These are phyloP conservation scores for Physeter macrocephalus DNA, from an alignment of 2,113 vertebrate genomes.

Conservation along the genomic window DNA sequence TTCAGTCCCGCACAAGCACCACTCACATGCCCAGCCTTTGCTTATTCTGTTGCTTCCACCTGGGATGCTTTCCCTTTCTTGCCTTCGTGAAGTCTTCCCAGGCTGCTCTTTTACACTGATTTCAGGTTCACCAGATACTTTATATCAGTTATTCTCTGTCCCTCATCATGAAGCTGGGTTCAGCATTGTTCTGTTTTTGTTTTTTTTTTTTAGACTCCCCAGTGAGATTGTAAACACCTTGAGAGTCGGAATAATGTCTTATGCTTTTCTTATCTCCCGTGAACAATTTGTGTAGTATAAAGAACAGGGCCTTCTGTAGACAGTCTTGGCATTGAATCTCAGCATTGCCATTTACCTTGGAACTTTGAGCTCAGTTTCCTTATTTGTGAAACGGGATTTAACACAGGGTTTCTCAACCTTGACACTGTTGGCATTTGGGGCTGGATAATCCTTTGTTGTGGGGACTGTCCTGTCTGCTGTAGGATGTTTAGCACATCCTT, in stretches of 20 bases:
- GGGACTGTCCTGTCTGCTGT: not conserved
- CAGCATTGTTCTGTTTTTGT: not conserved
- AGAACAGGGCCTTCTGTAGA: not conserved
- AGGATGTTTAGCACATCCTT: not conserved
- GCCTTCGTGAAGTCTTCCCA: not conserved
- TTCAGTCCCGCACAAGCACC: accelerated
- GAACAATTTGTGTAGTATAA: not conserved
- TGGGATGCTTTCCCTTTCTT: not conserved
- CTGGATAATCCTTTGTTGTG: not conserved
- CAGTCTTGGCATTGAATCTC: not conserved
- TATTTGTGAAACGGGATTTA: not conserved
- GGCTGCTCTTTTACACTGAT: not conserved
- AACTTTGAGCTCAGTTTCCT: not conserved
- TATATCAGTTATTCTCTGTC: not conserved
- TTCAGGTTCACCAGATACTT: not conserved
- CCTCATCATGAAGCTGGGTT: not conserved
- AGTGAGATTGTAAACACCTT: not conserved
- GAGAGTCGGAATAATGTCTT: not conserved
- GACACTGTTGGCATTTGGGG: not conserved
- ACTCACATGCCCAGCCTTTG: accelerated
- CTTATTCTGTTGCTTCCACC: not conserved
- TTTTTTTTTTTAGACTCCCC: not conserved
- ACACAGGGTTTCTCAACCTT: not conserved
- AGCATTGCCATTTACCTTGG: not conserved
- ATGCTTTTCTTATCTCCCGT: not conserved